Conservation (phyloP, 1,140 invertebrate species). For the Ganaspis sp. region DNA sequence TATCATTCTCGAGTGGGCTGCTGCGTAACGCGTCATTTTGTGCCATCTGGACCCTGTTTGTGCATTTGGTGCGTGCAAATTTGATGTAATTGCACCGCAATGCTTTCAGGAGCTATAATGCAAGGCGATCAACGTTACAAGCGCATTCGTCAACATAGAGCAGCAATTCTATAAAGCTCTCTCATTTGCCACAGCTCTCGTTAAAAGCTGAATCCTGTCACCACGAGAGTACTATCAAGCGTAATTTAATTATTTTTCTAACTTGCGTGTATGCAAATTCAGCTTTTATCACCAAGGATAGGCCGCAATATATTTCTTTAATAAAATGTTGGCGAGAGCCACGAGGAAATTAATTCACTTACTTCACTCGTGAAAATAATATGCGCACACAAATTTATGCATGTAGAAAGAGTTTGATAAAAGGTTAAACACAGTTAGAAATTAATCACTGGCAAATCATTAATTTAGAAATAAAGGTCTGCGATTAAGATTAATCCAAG, state of each 20-base stretch:
- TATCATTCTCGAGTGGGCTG: not conserved
- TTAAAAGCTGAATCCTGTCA: not conserved
- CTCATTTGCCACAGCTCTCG: not conserved
- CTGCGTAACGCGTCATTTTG: not conserved
- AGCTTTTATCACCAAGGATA: not conserved
- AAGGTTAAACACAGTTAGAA: not conserved
- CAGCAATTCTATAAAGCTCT: not conserved
- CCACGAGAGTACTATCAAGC: not conserved
- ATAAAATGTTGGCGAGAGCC: not conserved
- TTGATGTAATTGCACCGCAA: slow-evolving; percentile 9
- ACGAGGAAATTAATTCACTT: not conserved
- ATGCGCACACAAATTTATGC: not conserved
- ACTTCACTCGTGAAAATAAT: not conserved
- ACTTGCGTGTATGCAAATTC: not conserved
- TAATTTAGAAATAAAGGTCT: no score
- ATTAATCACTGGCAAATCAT: no score
- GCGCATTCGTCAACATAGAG: slow-evolving; percentile 8
- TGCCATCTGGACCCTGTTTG: not conserved
- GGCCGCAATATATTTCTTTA: not conserved
- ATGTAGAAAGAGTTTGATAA: not conserved
- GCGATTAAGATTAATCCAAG: no score
- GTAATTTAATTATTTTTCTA: slow-evolving; percentile 6
- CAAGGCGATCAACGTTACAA: slow-evolving; percentile 15
- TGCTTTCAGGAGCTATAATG: not conserved
- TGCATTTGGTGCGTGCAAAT: not conserved